These are phyloP conservation scores for Pseudonaja textilis DNA, from an alignment of 2,113 vertebrate species.

Conservation along the genomic window DNA sequence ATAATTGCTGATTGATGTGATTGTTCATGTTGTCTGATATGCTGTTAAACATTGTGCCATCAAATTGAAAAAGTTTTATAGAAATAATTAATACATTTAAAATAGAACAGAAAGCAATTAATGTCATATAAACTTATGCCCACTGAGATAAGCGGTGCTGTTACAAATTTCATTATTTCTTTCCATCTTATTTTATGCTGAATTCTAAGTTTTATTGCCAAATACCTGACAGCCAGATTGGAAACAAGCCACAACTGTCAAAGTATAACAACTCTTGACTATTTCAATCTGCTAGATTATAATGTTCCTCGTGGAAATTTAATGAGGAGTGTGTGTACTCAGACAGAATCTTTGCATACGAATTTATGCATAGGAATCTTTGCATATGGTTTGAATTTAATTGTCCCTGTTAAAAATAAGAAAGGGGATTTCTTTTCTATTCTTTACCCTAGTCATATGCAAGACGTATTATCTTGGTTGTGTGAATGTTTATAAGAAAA, in stretches of 20 bases:
- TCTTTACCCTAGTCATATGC: slow-evolving; percentile 58
- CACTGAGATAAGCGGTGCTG: slow-evolving; percentile 62
- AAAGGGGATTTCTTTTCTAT: slow-evolving; percentile 57
- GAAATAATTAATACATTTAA: slow-evolving; percentile 59
- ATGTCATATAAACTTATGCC: slow-evolving; percentile 56
- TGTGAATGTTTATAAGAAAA: slow-evolving; percentile 50
- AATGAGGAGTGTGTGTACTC: slow-evolving; percentile 67
- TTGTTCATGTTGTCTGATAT: slow-evolving; percentile 37
- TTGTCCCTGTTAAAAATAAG: slow-evolving; percentile 74
- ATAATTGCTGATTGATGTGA: slow-evolving; percentile 20
- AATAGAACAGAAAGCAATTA: slow-evolving; percentile 52
- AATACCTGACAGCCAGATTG: slow-evolving; percentile 84
- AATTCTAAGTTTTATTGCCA: slow-evolving; percentile 76
- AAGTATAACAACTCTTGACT: slow-evolving; percentile 53
- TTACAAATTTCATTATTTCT: slow-evolving; percentile 71
- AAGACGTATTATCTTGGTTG: slow-evolving; percentile 62
- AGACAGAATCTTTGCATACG: slow-evolving; percentile 59
- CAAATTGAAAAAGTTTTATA: slow-evolving; percentile 52
- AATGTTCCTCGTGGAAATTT: slow-evolving; percentile 76
- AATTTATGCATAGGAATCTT: not conserved
- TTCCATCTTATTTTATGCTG: slow-evolving; percentile 60
- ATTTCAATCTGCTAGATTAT: slow-evolving; percentile 70
- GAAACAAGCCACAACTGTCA: slow-evolving; percentile 74
- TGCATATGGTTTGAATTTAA: slow-evolving; percentile 69
- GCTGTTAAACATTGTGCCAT: slow-evolving; percentile 52